Base-by-base conservation (phyloP, 2,888 invertebrate species). In the Papilio demoleus region DNA sequence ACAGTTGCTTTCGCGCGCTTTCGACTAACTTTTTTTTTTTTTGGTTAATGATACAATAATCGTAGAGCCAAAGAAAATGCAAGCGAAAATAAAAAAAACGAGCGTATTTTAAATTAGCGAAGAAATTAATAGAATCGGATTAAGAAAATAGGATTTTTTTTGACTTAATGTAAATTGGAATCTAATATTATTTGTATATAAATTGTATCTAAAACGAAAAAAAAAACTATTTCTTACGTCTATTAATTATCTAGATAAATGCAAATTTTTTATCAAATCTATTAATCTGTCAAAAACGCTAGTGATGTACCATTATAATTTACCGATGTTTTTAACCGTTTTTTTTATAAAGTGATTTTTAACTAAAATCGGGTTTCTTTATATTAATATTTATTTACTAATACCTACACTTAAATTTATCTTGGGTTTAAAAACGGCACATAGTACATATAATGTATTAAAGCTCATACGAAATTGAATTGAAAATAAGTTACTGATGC, bases 391-490 rank as follows among this genome's bases (percentile, higher is more conserved):
- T 47, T 67, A 42, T 42, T 53, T 53, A 38, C 24, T 22, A 42
- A 64, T 47, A 62, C 36, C 53, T 67, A 40, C 8, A 62, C 62
- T 70, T 63, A 71, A 67, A 45, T 60, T n/a, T 70, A 70, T 76
- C 75, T 78, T 77, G 75, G 77, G 74, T 73, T 72, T 67, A 53
- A 68, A 69, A 70, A 78, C 76, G 76, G 76, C 75, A 76, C 77
- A 71, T 71, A 71, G 66, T 71, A 68, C 61, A 47, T 12, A 70
- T 63, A 59, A 76, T 31, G n/a, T 9, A 31, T 56, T 77, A 77
- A 78, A 78, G 77, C 78, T 78, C 61, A 47, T 8, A 61, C 67
- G 68, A 65, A 3, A n/a, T n/a, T n/a, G n/a, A n/a, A n/a, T n/a
- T n/a, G n/a, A n/a, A n/a, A n/a, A n/a, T n/a, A n/a, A n/a, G n/a